Evolutionary conservation across 2,797 vertebrate genomes (phyloP), one percentile per base, ranked within the genome.

Genomic region (Aeoliscus strigatus): DNA sequence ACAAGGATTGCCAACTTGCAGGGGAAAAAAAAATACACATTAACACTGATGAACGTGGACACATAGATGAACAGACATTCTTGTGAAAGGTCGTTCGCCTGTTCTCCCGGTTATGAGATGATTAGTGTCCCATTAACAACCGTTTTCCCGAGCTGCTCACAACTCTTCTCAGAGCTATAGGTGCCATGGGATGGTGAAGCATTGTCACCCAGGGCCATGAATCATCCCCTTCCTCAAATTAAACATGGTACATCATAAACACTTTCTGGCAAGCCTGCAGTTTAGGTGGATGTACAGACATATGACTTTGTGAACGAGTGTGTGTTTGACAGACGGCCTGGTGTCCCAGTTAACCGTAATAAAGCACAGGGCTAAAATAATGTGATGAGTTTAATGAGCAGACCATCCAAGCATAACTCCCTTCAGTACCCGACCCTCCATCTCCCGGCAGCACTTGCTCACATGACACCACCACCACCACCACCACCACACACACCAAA

Each of bases 311-410:
- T 42, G 38, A 24, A 35, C 27, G 52, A 41, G 50, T 49, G 41
- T 39, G 70, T 56, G 51, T 74, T 39, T 81, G 76, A 78, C 61
- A 51, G 63, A 74, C 73, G 53, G 61, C 65, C 53, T 51, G 48
- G 67, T 80, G 73, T 71, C 77, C 65, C 77, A 73, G 77, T 77
- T 82, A 84, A 86, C 75, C 77, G 77, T 83, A 85, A 86, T 83
- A 82, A 81, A 87, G 78, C 72, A 65, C 49, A 37, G 44, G 47
- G 52, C 75, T 86, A 82, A 86, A 82, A 82, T 80, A 83, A 82
- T 81, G 78, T 84, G 81, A 87, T 82, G 79, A 83, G 77, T 69
- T 83, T 83, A 86, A 88, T 82, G 79, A 83, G 76, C 66, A 63
- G 75, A 75, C 70, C 73, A 80, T 70, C 75, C 80, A 77, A 73